Conservation (phyloP, 2,888 invertebrate species). For the Hirtodrosophila histrioides region DNA sequence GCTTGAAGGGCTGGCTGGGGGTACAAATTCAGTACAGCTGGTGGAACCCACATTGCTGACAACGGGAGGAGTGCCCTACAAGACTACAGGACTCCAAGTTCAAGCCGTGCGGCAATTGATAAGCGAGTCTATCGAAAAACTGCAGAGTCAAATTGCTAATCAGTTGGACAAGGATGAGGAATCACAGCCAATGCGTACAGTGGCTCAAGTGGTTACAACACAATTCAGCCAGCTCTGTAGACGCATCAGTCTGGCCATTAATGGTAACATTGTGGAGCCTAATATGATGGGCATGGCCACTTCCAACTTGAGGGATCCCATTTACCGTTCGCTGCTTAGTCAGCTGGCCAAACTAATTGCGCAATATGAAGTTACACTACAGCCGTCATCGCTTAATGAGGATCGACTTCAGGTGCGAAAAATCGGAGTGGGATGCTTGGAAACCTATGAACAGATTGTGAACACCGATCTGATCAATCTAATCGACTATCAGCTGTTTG, state of each 20-base stretch:
- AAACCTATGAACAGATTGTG: constrained; percentile 88
- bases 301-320: constrained; percentile 87
- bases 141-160: constrained; percentile 47
- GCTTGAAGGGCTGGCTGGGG: constrained; percentile 51
- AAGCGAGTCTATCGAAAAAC: constrained; percentile 26
- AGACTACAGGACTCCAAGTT: constrained; percentile 8
- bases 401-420: constrained; percentile 85
- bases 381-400: constrained; percentile 61
- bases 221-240: constrained; percentile 46
- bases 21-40: constrained; percentile 11
- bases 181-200: constrained; percentile 12
- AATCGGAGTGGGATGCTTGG: constrained; percentile 87
- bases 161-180: constrained; percentile 10
- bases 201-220: constrained; percentile 29
- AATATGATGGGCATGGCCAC: constrained; percentile 52
- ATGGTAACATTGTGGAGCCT: constrained; percentile 85
- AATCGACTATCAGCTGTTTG: constrained; percentile 85
- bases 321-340: constrained; percentile 87
- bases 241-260: constrained; percentile 43
- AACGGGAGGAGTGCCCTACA: constrained; percentile 49
- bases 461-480: constrained; percentile 86
- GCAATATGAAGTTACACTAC: constrained; percentile 84
- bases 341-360: constrained; percentile 86
- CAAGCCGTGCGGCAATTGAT: constrained; percentile 31
- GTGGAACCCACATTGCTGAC: constrained; percentile 46